phyloP scores from a whole-genome alignment of 2,888 invertebrate species.

The Xylophagus ater region DNA sequence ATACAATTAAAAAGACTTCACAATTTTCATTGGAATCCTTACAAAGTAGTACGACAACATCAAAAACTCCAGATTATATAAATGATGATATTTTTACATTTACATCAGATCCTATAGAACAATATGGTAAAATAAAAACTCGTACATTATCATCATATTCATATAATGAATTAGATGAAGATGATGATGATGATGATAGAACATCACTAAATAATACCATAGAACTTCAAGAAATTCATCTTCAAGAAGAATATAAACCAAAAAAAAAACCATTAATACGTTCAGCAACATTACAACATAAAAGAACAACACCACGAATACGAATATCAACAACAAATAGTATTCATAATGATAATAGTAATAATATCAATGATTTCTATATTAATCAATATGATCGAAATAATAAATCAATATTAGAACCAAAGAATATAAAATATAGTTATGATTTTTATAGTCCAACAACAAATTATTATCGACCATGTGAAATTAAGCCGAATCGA shows the following conservation, averaged over 20 bases:
- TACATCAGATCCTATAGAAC: no score
- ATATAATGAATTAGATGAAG: conserved; percentile 9
- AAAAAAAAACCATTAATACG: conserved; percentile 18
- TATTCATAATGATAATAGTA: no score
- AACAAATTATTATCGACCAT: conserved; percentile 26
- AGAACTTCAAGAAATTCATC: conserved; percentile 32
- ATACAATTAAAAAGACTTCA: conserved; percentile 31
- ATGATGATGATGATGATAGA: background rate
- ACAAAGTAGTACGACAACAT: conserved; percentile 33
- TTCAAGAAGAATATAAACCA: conserved; percentile 2
- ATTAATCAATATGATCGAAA: no score
- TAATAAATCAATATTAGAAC: conserved; percentile 14
- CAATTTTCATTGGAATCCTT: conserved; percentile 36
- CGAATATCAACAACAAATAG: no score
- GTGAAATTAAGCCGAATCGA: conserved; percentile 25
- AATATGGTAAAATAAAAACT: conserved; percentile 28
- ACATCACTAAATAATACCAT: conserved; percentile 21
- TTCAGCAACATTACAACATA: conserved; percentile 15
- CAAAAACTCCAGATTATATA: conserved; percentile 33
- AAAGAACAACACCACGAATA: conserved; percentile 11
- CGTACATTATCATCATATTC: conserved; percentile 25
- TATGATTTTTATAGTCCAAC: conserved; percentile 21
- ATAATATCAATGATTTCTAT: no score
- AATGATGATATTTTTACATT: conserved; percentile 32
- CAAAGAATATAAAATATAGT: conserved; percentile 21